Evolutionary conservation across 2,888 invertebrate species (phyloP).

Genomic region (Scrobipalpa costella): DNA sequence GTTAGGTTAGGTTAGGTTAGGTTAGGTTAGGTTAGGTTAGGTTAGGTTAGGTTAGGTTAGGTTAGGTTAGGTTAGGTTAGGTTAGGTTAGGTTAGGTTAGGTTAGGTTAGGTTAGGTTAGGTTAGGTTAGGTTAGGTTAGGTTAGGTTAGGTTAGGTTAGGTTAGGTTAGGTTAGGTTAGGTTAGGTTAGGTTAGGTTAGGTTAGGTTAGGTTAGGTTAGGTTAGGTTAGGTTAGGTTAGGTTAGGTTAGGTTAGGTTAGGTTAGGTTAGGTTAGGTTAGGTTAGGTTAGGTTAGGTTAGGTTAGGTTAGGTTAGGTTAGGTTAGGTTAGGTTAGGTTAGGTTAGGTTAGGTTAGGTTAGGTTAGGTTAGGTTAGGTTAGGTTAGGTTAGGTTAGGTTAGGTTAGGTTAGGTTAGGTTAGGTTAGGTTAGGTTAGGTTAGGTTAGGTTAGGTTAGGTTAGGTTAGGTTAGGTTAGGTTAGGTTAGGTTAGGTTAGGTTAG

Average conservation of each 20-base stretch:
- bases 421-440: slow-evolving; percentile 24
- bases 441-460: not conserved
- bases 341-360: slow-evolving; percentile 33
- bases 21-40: too few species aligned
- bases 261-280: slow-evolving; percentile 31
- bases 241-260: slow-evolving; percentile 33
- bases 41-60: too few species aligned
- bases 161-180: slow-evolving; percentile 25
- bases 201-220: slow-evolving; percentile 27
- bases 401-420: slow-evolving; percentile 37
- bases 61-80: too few species aligned
- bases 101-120: slow-evolving; percentile 30
- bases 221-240: slow-evolving; percentile 25
- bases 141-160: slow-evolving; percentile 21
- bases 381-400: slow-evolving; percentile 36
- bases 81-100: slow-evolving; percentile 22
- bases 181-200: slow-evolving; percentile 24
- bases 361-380: slow-evolving; percentile 37
- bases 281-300: too few species aligned
- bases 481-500: too few species aligned
- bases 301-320: slow-evolving; percentile 31
- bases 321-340: slow-evolving; percentile 32
- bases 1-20: too few species aligned
- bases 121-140: slow-evolving; percentile 30
- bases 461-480: too few species aligned